Base-by-base conservation (phyloP, 2,888 invertebrate genomes). In the Vesta saturnalis region DNA sequence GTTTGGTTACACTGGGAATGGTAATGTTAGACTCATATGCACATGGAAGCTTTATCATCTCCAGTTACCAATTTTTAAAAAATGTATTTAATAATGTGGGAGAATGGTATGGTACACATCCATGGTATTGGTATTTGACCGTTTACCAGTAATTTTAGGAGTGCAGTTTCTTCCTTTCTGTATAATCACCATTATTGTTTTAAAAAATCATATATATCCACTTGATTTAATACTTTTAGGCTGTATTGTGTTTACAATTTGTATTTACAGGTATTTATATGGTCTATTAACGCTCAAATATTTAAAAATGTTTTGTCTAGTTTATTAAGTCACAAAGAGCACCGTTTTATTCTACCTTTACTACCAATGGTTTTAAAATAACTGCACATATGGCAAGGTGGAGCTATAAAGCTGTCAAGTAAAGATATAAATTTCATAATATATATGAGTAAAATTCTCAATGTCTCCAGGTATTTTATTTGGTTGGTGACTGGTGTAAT, bases 251-350 rank as follows among this genome's bases (percentile, higher is more conserved):
- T 83, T 90, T 69, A 88, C 91, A 4, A 69, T 93, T 2, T 77
- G 81, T 10, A 78, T 91, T 1, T 89, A 91, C 79, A 91, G 89
- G 89, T 87, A 76, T n/a, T n/a, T n/a, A n/a, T n/a, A n/a, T n/a
- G n/a, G n/a, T n/a, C n/a, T n/a, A n/a, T n/a, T n/a, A n/a, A n/a
- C n/a, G n/a, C n/a, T n/a, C n/a, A n/a, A n/a, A n/a, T n/a, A n/a
- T n/a, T n/a, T n/a, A n/a, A n/a, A n/a, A n/a, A n/a, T n/a, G n/a
- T n/a, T n/a, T n/a, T n/a, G n/a, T n/a, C n/a, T n/a, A 95, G 96
- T 79, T 86, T 90, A 10, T 85, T 97, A 30, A 88, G 92, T 0
- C 99, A 99, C 84, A 99, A 99, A 83, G 99, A 99, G 85, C 95
- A 97, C 82, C 88, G 99, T 56, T 99, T 99, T 82, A 84, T 98